Base-by-base conservation (phyloP, 2,113 vertebrate species). In the Rafetus swinhoei region DNA sequence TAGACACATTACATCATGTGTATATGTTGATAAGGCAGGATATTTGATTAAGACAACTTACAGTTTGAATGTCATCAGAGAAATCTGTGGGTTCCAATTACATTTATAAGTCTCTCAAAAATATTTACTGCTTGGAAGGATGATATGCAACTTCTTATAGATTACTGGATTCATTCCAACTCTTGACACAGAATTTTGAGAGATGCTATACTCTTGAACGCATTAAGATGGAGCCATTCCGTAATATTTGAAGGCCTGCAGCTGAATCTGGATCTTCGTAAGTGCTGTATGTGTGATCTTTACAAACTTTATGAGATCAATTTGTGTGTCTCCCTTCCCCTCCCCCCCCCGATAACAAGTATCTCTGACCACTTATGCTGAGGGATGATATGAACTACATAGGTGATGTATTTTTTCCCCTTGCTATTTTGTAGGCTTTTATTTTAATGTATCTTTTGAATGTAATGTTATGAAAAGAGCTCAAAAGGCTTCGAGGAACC, bases 141-240 rank as follows among this genome's bases (percentile, higher is more conserved):
- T 19, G 45, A 45, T 35, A 84, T 3, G 9, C 1, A 65, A 3
- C 25, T 91, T 50, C 50, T 97, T 55, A 14, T 3, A 82, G 35
- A 53, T 54, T 16, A 89, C 0, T 86, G 1, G 12, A 92, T 86
- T 87, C 50, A 84, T 86, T 87, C 25, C 65, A 39, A 62, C 22
- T 81, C 88, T 60, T 90, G 84, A 79, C 53, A 81, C 0, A 89
- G 53, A 54, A 74, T 79, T 74, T 82, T 92, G 89, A 93, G 79
- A 56, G 94, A 86, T 97, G 97, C 79, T 97, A 97, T 97, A 92
- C 96, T 95, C 94, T 92, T 60, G 15, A 93, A 79, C 74, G 89
- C 96, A 97, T 92, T 97, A 97, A 97, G 97, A 97, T 97, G 96
- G 96, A 97, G 95, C 96, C 93, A 97, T 96, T 97, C 94, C 83